Evolutionary conservation across 2,797 vertebrate species (phyloP).

Genomic region (Sebastes goodei): DNA sequence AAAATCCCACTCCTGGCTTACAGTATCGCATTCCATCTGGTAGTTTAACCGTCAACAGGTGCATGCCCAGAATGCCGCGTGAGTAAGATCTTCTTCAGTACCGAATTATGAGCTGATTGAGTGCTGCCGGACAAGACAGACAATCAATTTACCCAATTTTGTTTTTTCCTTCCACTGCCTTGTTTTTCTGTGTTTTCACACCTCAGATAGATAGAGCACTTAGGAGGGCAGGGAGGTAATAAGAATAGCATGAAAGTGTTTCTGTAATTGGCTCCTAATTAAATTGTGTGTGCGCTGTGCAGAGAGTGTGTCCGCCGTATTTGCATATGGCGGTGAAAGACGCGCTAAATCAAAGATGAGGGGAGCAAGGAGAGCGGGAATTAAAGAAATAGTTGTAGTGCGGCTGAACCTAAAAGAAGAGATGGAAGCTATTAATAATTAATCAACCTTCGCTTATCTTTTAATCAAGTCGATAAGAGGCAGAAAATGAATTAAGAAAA

Average conservation of each 20-base stretch:
- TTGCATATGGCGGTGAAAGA: slow-evolving; percentile 37
- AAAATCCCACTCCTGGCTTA: not conserved
- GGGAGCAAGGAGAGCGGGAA: slow-evolving; percentile 18
- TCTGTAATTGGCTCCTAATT: slow-evolving; percentile 65
- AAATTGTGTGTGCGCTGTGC: slow-evolving; percentile 35
- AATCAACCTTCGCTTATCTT: slow-evolving; percentile 74
- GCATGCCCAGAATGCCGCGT: not conserved
- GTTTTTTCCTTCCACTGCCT: slow-evolving; percentile 24
- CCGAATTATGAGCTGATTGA: slow-evolving; percentile 21
- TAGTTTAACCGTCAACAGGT: slow-evolving; percentile 19
- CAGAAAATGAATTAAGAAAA: slow-evolving; percentile 63
- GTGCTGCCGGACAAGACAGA: slow-evolving; percentile 12
- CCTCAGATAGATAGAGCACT: slow-evolving; percentile 22
- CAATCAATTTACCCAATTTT: slow-evolving; percentile 37
- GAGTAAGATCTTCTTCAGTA: not conserved
- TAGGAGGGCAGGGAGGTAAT: slow-evolving; percentile 3
- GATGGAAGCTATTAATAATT: slow-evolving; percentile 69
- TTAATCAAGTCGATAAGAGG: slow-evolving; percentile 75
- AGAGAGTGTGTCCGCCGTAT: slow-evolving; percentile 15
- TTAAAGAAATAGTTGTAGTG: slow-evolving; percentile 31
- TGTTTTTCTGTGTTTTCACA: slow-evolving; percentile 21
- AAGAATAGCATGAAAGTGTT: slow-evolving; percentile 47
- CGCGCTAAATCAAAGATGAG: slow-evolving; percentile 44
- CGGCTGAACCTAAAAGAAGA: slow-evolving; percentile 47
- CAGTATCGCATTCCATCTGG: not conserved